These are phyloP conservation scores for Bombylius major DNA, from an alignment of 2,888 invertebrate genomes.

Conservation along the genomic window DNA sequence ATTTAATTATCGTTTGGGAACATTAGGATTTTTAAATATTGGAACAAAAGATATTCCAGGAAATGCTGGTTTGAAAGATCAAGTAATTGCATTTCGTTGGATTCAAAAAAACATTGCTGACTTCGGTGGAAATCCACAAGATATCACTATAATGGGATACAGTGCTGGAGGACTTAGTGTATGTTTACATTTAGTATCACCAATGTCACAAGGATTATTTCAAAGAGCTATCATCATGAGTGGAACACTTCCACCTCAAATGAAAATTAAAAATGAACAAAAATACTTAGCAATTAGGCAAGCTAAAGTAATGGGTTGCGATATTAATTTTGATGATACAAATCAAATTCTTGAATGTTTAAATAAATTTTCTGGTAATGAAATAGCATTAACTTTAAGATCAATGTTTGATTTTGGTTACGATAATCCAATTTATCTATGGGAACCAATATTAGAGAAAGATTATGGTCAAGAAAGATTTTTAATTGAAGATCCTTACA, in stretches of 20 bases:
- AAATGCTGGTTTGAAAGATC: slow-evolving; percentile 46
- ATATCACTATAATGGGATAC: slow-evolving; percentile 41
- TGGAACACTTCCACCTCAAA: slow-evolving; percentile 28
- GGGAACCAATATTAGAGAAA: slow-evolving; percentile 40
- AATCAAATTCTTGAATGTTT: slow-evolving; percentile 38
- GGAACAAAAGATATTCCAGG: slow-evolving; percentile 42
- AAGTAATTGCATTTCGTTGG: slow-evolving; percentile 43
- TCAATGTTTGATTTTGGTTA: slow-evolving; percentile 21
- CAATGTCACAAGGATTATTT: slow-evolving; percentile 35
- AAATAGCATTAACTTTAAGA: slow-evolving; percentile 16
- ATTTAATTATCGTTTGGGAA: slow-evolving; percentile 46
- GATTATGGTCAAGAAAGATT: slow-evolving; percentile 40
- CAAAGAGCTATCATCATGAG: slow-evolving; percentile 43
- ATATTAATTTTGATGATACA: slow-evolving; percentile 25
- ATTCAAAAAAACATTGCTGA: slow-evolving; percentile 38
- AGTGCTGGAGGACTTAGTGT: slow-evolving; percentile 25
- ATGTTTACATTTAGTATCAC: slow-evolving; percentile 29
- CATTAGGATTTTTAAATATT: slow-evolving; percentile 40
- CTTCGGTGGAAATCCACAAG: slow-evolving; percentile 42
- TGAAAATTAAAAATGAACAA: slow-evolving; percentile 33
- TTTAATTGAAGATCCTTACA: slow-evolving; percentile 36
- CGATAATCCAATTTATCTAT: slow-evolving; percentile 27
- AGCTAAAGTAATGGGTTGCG: slow-evolving; percentile 38
- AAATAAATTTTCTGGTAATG: slow-evolving; percentile 21
- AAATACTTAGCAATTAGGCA: slow-evolving; percentile 37